These are phyloP conservation scores for Caenorhabditis sp. DNA, from an alignment of 2,888 invertebrate genomes.

Conservation along the genomic window DNA sequence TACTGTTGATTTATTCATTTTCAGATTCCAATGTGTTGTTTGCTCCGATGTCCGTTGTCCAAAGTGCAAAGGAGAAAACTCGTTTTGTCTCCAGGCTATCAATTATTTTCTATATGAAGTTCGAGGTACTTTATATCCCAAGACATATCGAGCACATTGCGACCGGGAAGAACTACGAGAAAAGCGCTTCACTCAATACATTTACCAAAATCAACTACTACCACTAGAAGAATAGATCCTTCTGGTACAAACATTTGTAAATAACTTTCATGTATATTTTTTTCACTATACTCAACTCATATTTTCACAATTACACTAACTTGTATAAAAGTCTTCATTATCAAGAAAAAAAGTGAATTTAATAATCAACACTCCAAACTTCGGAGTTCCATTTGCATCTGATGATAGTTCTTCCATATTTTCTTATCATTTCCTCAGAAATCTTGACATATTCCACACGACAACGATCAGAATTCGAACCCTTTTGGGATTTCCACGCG, in stretches of 20 bases:
- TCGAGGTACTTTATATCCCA: conserved; percentile 26
- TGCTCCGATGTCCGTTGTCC: conserved; percentile 30
- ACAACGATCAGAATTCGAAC: conserved; percentile 36
- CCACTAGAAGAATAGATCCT: not conserved
- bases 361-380: conserved; percentile 55
- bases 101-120: conserved; percentile 40
- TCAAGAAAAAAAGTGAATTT: not conserved
- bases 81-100: conserved; percentile 33
- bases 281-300: not conserved
- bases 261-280: not conserved
- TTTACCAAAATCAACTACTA: not conserved
- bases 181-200: not conserved
- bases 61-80: conserved; percentile 34
- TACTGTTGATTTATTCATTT: too few species aligned
- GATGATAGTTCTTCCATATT: conserved; percentile 47
- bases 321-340: not conserved
- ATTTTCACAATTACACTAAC: not conserved
- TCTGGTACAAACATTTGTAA: not conserved
- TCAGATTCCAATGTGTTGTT: conserved; percentile 34
- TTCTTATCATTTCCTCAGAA: conserved; percentile 56
- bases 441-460: conserved; percentile 48
- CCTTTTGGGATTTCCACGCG: conserved; percentile 44
- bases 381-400: conserved; percentile 59
- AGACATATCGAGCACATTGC: conserved; percentile 26
- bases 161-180: not conserved